phyloP scores from a whole-genome alignment of 2,888 invertebrate species.

The Idaea biselata region DNA sequence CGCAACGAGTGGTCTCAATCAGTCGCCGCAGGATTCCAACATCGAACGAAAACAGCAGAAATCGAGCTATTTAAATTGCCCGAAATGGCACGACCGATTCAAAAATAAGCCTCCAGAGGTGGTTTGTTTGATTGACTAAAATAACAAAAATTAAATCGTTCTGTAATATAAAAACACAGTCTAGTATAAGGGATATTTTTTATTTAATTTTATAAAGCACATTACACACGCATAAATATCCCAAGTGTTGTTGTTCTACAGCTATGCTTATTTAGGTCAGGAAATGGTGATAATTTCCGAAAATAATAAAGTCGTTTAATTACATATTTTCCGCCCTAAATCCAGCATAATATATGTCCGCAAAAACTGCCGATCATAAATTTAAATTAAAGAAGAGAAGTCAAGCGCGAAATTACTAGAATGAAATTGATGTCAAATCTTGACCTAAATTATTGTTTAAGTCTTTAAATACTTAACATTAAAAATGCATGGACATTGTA shows the following conservation, averaged over 20 bases:
- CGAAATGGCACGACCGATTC: too few species aligned
- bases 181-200: too few species aligned
- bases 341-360: neutral
- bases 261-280: neutral
- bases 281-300: neutral
- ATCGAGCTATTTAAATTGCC: too few species aligned
- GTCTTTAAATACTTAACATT: neutral
- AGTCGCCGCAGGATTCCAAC: too few species aligned
- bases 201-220: neutral
- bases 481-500: too few species aligned
- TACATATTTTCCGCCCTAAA: neutral
- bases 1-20: too few species aligned
- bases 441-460: neutral
- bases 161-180: too few species aligned
- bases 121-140: too few species aligned
- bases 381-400: neutral
- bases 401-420: neutral
- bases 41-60: too few species aligned
- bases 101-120: too few species aligned
- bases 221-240: neutral
- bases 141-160: too few species aligned
- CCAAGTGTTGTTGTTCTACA: neutral
- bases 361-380: neutral
- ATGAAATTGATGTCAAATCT: neutral
- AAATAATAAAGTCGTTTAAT: neutral